Evolutionary conservation across 2,888 invertebrate genomes (phyloP).

Genomic region (Microplitis deprimator): DNA sequence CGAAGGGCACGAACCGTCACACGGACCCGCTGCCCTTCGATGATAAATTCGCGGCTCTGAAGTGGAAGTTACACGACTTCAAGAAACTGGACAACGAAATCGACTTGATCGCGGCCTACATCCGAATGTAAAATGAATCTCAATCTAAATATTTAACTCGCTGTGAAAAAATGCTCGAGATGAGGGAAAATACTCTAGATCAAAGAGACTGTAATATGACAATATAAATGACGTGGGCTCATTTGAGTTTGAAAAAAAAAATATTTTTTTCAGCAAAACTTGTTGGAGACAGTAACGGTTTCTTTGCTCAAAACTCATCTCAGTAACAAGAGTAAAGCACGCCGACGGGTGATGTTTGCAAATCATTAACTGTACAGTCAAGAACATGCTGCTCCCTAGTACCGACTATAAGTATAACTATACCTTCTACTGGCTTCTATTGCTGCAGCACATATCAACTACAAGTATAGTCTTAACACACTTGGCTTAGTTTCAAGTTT

Average conservation of each 20-base stretch:
- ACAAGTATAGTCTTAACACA: constrained; percentile 18
- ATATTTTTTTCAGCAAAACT: constrained; percentile 6
- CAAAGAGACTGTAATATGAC: neutral
- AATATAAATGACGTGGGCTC: constrained; percentile 8
- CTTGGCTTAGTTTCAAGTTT: constrained; percentile 45
- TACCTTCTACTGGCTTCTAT: neutral
- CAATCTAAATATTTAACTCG: neutral
- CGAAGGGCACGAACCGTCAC: constrained; percentile 76
- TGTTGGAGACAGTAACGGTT: neutral
- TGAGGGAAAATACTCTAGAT: neutral
- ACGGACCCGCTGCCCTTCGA: constrained; percentile 82
- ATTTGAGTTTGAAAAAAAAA: neutral
- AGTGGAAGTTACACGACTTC: constrained; percentile 75
- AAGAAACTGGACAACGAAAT: constrained; percentile 77
- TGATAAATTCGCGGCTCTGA: constrained; percentile 70
- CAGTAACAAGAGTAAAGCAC: constrained; percentile 57
- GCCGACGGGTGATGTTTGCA: constrained; percentile 65
- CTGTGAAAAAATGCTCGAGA: too few species aligned
- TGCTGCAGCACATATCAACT: constrained; percentile 14
- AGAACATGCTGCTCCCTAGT: constrained; percentile 50
- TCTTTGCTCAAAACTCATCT: constrained; percentile 15
- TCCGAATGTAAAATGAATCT: constrained; percentile 48
- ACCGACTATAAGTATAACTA: constrained; percentile 6
- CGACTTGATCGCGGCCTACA: constrained; percentile 80
- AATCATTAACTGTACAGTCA: constrained; percentile 65